Evolutionary conservation across 2,113 vertebrate species (phyloP).

Genomic region (Casuarius casuarius): DNA sequence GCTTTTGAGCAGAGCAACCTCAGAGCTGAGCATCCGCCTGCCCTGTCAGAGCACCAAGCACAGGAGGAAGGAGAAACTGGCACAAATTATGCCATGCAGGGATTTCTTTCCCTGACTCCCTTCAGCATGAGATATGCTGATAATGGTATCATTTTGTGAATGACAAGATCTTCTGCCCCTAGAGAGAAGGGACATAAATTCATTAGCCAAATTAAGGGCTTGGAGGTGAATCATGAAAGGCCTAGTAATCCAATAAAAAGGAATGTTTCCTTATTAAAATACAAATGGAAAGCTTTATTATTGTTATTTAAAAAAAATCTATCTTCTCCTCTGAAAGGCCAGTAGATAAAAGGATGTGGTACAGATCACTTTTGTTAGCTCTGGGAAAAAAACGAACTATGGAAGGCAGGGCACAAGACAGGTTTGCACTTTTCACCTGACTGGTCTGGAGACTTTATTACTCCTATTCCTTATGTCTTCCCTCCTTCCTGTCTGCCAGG

Average conservation of each 20-base stretch:
- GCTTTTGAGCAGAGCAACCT: neutral
- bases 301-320: neutral
- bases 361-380: neutral
- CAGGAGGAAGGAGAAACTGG: neutral
- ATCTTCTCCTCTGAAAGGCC: neutral
- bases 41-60: neutral
- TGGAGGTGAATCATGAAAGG: conserved; percentile 19
- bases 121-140: neutral
- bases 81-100: neutral
- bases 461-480: neutral
- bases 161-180: conserved; percentile 15
- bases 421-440: neutral
- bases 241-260: conserved; percentile 23
- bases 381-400: neutral
- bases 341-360: neutral
- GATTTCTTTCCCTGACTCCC: neutral
- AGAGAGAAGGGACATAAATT: conserved; percentile 28
- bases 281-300: conserved; percentile 18
- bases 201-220: conserved; percentile 38
- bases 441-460: neutral
- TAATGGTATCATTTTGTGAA: conserved; percentile 20
- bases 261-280: conserved; percentile 33
- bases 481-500: neutral
- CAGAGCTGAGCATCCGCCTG: neutral
- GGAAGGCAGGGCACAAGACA: neutral